A percentile compares a stretch with the other conserved stretches of the same genome.
Evolutionary conservation across 2,888 invertebrate genomes (phyloP).

Genomic region (Lasioglossum oenotherae): DNA sequence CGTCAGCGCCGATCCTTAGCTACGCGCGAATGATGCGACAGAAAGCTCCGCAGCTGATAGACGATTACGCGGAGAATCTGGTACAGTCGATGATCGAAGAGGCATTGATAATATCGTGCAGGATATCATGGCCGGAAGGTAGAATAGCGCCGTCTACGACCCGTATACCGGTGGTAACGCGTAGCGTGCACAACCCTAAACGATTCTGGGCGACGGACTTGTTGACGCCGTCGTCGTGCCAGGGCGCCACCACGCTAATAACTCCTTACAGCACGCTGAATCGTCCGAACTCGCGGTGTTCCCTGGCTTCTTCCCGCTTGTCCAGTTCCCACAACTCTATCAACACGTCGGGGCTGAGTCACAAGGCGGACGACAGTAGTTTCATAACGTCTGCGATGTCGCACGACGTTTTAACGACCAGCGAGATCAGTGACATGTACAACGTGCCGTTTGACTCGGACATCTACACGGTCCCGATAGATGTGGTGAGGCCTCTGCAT

Average conservation of each 20-base stretch:
- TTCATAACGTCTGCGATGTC: constrained; percentile 96
- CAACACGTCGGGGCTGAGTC: constrained; percentile 86
- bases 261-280: constrained; percentile 83
- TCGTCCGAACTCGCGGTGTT: constrained; percentile 91
- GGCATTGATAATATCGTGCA: constrained; percentile 84
- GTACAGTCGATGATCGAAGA: constrained; percentile 85
- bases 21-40: constrained; percentile 69
- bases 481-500: constrained; percentile 89
- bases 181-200: constrained; percentile 70
- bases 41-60: constrained; percentile 77
- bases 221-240: constrained; percentile 85
- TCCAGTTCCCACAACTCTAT: constrained; percentile 94
- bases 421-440: constrained; percentile 92
- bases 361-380: constrained; percentile 93
- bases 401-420: constrained; percentile 92
- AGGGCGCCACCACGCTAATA: constrained; percentile 79
- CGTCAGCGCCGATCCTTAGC: constrained; percentile 77
- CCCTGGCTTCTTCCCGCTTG: constrained; percentile 90
- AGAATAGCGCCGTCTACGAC: constrained; percentile 74
- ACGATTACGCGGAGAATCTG: constrained; percentile 85
- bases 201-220: constrained; percentile 86
- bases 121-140: constrained; percentile 83
- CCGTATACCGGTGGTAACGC: constrained; percentile 69
- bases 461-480: constrained; percentile 94
- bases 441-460: constrained; percentile 96